phyloP scores from a whole-genome alignment of 2,113 vertebrate species.

The Acrocephalus arundinaceus region DNA sequence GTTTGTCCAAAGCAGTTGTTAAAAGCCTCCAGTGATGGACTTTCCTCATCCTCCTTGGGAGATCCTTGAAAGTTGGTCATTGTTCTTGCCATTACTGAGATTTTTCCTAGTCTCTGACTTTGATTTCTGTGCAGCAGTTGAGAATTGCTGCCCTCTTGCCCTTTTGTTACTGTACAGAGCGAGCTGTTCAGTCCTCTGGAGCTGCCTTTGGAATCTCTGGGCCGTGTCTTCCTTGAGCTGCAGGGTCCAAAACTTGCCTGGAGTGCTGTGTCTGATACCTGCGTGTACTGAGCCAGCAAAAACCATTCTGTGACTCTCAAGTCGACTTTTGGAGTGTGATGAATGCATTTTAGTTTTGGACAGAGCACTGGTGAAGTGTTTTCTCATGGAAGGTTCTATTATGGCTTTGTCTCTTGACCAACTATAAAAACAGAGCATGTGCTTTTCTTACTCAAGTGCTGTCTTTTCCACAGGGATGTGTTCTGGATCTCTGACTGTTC shows the following conservation, averaged over 20 bases:
- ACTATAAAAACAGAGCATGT: neutral
- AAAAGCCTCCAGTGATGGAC: neutral
- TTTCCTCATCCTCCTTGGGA: neutral
- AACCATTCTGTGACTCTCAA: neutral
- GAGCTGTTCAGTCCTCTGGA: neutral
- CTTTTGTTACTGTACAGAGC: neutral
- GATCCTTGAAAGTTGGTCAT: neutral
- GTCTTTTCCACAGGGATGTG: neutral
- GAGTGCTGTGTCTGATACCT: neutral
- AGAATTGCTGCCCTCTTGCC: neutral
- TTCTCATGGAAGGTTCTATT: neutral
- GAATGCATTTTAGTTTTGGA: neutral
- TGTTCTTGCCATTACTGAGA: neutral
- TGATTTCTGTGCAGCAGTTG: neutral
- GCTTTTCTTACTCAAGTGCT: neutral
- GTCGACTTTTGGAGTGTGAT: neutral
- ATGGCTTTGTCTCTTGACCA: neutral
- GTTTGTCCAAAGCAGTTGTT: conserved; percentile 10
- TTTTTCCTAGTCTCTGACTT: neutral
- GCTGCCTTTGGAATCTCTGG: neutral
- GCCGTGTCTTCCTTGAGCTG: neutral
- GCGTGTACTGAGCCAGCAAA: neutral
- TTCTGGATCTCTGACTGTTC: neutral
- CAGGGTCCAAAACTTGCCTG: neutral
- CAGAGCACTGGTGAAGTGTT: neutral